Conservation (phyloP, 1,140 invertebrate genomes). For the Drosophila arawakana region DNA sequence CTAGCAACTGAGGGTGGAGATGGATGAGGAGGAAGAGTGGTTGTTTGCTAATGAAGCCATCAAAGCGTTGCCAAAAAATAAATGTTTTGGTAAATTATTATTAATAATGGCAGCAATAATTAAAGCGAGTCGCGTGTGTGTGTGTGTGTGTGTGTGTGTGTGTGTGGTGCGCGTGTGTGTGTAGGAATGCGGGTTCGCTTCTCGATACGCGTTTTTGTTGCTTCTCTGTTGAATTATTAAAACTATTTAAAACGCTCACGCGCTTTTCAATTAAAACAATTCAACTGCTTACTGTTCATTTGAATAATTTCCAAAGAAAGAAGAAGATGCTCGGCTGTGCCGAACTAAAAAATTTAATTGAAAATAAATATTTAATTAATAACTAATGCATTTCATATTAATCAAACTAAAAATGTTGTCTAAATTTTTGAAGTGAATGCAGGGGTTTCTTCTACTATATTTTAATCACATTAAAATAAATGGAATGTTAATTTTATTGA, state of each 20-base stretch:
- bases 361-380: too few relatives aligned
- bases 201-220: constrained; percentile 6
- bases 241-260: constrained; percentile 59
- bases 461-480: too few relatives aligned
- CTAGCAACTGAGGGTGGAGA: too few relatives aligned
- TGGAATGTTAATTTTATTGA: too few relatives aligned
- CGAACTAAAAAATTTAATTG: too few relatives aligned
- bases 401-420: too few relatives aligned
- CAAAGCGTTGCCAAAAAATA: constrained; percentile 58
- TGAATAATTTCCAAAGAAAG: constrained; percentile 24
- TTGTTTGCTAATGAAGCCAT: constrained; percentile 50
- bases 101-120: constrained; percentile 73
- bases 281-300: constrained; percentile 46
- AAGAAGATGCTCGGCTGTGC: neutral
- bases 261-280: constrained; percentile 63
- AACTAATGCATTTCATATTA: too few relatives aligned
- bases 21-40: neutral
- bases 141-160: neutral
- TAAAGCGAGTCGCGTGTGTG: constrained; percentile 49
- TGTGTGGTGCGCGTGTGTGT: constrained; percentile 2
- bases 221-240: constrained; percentile 39
- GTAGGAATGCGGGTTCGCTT: constrained; percentile 18
- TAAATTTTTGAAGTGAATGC: too few relatives aligned
- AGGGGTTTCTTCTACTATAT: too few relatives aligned
- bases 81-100: constrained; percentile 69